Conservation (phyloP, 2,113 vertebrate species). For the Bubalus kerabau region DNA sequence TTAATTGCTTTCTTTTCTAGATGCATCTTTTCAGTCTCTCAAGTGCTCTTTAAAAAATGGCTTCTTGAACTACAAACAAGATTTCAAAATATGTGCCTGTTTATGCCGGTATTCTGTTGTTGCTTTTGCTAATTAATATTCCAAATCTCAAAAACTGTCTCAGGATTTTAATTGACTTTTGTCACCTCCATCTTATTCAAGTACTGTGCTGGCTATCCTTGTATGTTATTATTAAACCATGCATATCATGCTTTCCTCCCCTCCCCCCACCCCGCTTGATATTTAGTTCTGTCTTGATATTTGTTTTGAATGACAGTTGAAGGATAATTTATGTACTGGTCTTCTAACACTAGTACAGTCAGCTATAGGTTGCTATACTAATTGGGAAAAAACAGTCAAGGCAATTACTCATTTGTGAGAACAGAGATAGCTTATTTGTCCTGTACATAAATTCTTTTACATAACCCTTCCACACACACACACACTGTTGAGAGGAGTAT, state of each 20-base stretch:
- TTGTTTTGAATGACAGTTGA: conserved; percentile 51
- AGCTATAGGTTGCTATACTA: conserved; percentile 29
- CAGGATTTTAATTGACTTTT: conserved; percentile 67
- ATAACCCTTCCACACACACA: neutral
- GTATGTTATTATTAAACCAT: conserved; percentile 39
- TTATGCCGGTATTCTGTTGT: neutral
- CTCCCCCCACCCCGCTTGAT: neutral
- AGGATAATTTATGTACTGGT: conserved; percentile 37
- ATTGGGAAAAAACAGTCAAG: conserved; percentile 45
- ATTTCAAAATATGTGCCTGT: conserved; percentile 48
- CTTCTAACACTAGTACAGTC: neutral
- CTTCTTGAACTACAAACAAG: conserved; percentile 61
- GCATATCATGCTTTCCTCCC: neutral
- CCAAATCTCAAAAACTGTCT: conserved; percentile 53
- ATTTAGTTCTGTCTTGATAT: conserved; percentile 44
- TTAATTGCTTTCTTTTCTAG: conserved; percentile 69
- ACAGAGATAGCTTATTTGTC: neutral
- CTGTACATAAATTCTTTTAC: neutral
- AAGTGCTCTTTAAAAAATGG: conserved; percentile 56
- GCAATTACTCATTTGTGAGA: conserved; percentile 21
- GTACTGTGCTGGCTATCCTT: neutral
- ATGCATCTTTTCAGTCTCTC: conserved; percentile 44
- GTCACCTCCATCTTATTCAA: conserved; percentile 47
- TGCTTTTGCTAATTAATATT: conserved; percentile 61
- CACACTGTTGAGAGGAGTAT: neutral